Base-by-base conservation (phyloP, 2,888 invertebrate genomes). In the Cantharis nigra region DNA sequence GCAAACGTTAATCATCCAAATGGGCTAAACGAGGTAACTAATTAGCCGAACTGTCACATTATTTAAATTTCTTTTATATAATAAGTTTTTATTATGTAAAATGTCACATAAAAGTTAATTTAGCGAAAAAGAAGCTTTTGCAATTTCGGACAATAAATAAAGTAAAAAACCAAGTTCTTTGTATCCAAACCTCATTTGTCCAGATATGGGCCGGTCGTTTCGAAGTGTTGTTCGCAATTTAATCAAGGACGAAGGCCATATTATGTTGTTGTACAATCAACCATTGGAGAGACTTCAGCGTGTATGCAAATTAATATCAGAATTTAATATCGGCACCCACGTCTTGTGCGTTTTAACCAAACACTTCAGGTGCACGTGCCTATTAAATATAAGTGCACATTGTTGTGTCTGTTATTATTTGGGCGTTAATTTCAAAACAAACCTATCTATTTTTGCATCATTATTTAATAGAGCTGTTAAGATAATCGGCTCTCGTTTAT, bases 171-270 rank as follows among this genome's bases (percentile, higher is more conserved):
- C 18, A 20, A 18, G 14, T 23, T 67, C 65, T 64, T 64, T 67
- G 65, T 67, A 67, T 67, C 20, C 18, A 67, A 67, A 67, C 20
- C 23, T 67, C 65, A 73, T 77, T 77, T 74, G 70, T 65, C 77
- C 79, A 71, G 77, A 79, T 79, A 79, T 77, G 79, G 79, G 70
- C 75, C 77, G 79, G 70, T 72, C 77, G 72, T 49, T 33, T 26
- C 69, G 69, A 72, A 79, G 71, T 72, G 74, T 71, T 71, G 71
- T 78, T 75, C 74, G 74, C 75, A 72, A 70, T 74, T 69, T 30
- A 79, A 30, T 75, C 77, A 79, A 79, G 79, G 79, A 75, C 79
- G 77, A 79, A 75, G 72, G 69, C 79, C 79, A 79, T 79, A 79
- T 77, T 79, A 77, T 79, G 77, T 77, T n/a, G 49, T 49, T 77